phyloP scores from a whole-genome alignment of 2,888 invertebrate genomes.

The Conomelus anceps region DNA sequence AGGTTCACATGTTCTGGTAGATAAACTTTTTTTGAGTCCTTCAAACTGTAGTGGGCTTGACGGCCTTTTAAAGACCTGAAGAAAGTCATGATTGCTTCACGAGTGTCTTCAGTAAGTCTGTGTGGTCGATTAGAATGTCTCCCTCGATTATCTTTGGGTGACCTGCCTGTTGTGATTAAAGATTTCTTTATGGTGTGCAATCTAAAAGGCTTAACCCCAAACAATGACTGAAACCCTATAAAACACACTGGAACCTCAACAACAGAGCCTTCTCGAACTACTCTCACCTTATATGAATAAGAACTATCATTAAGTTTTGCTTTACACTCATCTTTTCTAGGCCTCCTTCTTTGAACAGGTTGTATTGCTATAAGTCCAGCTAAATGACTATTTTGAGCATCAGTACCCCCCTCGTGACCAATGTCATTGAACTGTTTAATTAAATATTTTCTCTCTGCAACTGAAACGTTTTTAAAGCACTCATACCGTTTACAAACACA shows the following conservation, averaged over 20 bases:
- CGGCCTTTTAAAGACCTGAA: slow-evolving; percentile 12
- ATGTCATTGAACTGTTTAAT: slow-evolving; percentile 8
- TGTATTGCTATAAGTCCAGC: neutral
- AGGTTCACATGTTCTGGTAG: slow-evolving; percentile 12
- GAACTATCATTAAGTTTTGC: slow-evolving; percentile 2
- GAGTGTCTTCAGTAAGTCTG: neutral
- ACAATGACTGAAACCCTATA: slow-evolving; percentile 12
- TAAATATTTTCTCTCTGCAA: neutral
- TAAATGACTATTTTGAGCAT: slow-evolving; percentile 17
- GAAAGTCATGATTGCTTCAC: neutral
- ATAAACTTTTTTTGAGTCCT: slow-evolving; percentile 18
- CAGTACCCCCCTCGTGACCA: neutral
- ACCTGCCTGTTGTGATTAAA: neutral
- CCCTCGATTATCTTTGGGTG: slow-evolving; percentile 13
- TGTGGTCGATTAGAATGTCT: slow-evolving; percentile 9
- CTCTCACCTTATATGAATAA: slow-evolving; percentile 15
- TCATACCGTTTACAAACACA: slow-evolving; percentile 8
- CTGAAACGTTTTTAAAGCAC: slow-evolving; percentile 6
- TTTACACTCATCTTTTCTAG: neutral
- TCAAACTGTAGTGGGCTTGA: slow-evolving; percentile 12
- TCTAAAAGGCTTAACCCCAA: slow-evolving; percentile 13
- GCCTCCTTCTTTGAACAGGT: slow-evolving; percentile 1
- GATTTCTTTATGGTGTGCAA: slow-evolving; percentile 3
- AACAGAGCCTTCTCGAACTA: neutral
- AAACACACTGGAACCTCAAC: slow-evolving; percentile 15